phyloP scores from a whole-genome alignment of 2,113 vertebrate genomes.

The Etheostoma cragini region DNA sequence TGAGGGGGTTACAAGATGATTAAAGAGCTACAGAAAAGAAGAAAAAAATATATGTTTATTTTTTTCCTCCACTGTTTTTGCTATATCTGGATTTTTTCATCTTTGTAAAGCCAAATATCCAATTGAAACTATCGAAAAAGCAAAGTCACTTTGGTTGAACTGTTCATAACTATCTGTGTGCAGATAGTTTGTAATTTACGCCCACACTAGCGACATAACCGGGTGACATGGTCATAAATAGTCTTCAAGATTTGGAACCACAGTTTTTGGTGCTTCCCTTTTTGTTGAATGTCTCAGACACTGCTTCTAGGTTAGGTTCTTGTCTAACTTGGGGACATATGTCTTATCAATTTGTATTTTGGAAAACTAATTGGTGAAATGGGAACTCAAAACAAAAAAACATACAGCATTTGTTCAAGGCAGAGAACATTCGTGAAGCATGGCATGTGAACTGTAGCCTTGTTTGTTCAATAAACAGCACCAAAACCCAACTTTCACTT shows the following conservation, averaged over 20 bases:
- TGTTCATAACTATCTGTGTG: neutral
- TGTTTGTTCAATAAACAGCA: neutral
- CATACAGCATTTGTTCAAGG: constrained; percentile 2
- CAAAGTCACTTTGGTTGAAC: neutral
- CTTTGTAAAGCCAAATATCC: neutral
- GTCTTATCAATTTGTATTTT: neutral
- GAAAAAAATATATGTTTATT: neutral
- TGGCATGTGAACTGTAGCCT: neutral
- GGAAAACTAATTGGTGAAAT: constrained; percentile 21
- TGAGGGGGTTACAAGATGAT: neutral
- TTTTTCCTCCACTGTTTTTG: neutral
- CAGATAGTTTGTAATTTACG: neutral
- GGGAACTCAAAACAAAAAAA: constrained; percentile 31
- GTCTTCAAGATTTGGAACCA: neutral
- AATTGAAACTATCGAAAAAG: neutral
- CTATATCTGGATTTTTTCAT: neutral
- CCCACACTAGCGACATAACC: neutral
- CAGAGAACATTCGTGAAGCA: neutral
- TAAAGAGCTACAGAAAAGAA: neutral
- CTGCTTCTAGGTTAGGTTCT: constrained; percentile 8
- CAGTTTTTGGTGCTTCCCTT: neutral
- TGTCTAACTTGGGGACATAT: neutral
- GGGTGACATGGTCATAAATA: neutral
- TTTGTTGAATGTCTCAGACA: neutral
- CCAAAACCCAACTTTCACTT: neutral